Base-by-base conservation (phyloP, 2,113 vertebrate species). In the Triplophysa siluroides region DNA sequence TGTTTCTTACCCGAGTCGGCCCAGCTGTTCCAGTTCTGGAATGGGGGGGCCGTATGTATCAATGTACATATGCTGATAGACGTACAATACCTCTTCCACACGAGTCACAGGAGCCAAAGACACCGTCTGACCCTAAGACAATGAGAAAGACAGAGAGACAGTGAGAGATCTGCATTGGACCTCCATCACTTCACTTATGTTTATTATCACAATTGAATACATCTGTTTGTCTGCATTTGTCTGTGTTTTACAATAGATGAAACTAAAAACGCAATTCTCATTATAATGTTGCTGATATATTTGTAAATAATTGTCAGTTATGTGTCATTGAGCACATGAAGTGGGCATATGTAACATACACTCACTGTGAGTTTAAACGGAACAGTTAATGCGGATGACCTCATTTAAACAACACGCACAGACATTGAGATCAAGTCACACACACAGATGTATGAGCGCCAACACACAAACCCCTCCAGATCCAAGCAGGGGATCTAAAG, bases 91-190 rank as follows among this genome's bases (percentile, higher is more conserved):
- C 86, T 98, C 97, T 74, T 96, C 93, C 63, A 97, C 82, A 84
- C 88, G 95, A 1, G 92, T 90, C 78, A 96, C 83, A 10, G 96
- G 91, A 86, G 94, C 92, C 76, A 98, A 92, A 60, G 94, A 95
- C 90, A 98, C 94, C 1, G 95, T 95, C 74, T 98, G 96, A 86
- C 92, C 90, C 98, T 99, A 83, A 60, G 26, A 50, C n/a, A 67
- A 47, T 71, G 73, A 71, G 52, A 79, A 38, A 75, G n/a, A 13
- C 33, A 60, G 16, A 66, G 18, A 52, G 43, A 80, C 23, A 66
- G 6, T 26, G 7, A 70, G 26, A 47, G 8, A 79, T 11, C 18
- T 24, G 26, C 8, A 61, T 45, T 41, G 18, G 24, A 2, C 43
- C 43, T 45, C 33, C 5, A 38, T 38, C 43, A 45, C 43, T 45